Percentiles rank a stretch among this genome's conserved stretches.
Conservation (phyloP, 2,888 invertebrate species). For the Idaea dimidiata region DNA sequence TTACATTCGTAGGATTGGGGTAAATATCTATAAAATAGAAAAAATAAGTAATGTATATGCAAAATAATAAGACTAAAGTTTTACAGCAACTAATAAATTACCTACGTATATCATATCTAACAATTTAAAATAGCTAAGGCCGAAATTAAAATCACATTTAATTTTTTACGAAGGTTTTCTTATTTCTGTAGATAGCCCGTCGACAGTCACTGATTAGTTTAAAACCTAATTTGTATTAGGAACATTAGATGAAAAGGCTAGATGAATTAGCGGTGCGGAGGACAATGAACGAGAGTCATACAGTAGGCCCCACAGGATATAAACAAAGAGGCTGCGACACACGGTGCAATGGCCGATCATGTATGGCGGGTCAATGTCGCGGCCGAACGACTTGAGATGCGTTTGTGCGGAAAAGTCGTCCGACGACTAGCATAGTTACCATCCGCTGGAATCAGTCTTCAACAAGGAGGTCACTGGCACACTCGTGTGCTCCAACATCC, state of each 20-base stretch:
- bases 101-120: background rate
- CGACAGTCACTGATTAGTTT: background rate
- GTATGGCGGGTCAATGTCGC: constrained; percentile 78
- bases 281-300: constrained; percentile 47
- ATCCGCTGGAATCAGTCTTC: constrained; percentile 55
- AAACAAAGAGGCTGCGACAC: constrained; percentile 79
- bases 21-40: background rate
- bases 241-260: constrained; percentile 19
- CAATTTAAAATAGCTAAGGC: background rate
- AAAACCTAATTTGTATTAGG: background rate
- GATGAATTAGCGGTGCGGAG: constrained; percentile 21
- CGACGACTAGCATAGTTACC: constrained; percentile 49
- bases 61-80: background rate
- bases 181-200: background rate
- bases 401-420: constrained; percentile 65
- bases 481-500: constrained; percentile 36
- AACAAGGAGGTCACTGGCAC: constrained; percentile 67
- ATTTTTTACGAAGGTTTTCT: background rate
- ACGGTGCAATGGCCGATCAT: constrained; percentile 76
- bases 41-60: background rate
- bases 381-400: constrained; percentile 67
- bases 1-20: background rate
- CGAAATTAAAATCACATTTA: background rate
- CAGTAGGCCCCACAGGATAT: constrained; percentile 62
- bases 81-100: background rate